These are phyloP conservation scores for Phataginus tricuspis DNA, from an alignment of 2,797 vertebrate species.

Conservation along the genomic window DNA sequence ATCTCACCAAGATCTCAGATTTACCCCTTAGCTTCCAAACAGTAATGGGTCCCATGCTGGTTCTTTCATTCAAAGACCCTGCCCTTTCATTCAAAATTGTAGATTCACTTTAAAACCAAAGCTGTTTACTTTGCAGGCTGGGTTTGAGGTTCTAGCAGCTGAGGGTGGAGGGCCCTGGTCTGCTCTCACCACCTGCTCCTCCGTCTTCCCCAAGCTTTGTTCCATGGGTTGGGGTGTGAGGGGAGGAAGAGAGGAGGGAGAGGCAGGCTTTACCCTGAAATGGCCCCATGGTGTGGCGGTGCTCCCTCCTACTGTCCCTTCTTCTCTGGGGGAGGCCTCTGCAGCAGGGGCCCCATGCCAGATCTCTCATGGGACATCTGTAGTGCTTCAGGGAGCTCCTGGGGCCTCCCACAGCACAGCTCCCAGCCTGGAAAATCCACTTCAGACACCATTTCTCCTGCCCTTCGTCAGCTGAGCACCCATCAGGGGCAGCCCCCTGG, in stretches of 20 bases:
- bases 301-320: accelerated
- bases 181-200: background rate
- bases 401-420: background rate
- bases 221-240: accelerated
- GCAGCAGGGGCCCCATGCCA: background rate
- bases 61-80: background rate
- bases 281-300: too few relatives aligned
- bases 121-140: background rate
- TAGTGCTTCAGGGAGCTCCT: too few relatives aligned
- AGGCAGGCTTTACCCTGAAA: background rate
- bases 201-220: background rate
- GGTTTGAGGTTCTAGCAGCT: background rate
- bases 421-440: background rate
- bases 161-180: too few relatives aligned
- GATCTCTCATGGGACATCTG: background rate
- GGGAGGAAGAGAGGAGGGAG: background rate
- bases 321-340: background rate
- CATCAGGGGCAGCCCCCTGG: background rate
- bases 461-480: background rate
- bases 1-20: background rate
- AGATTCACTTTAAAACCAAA: background rate
- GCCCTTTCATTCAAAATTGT: background rate
- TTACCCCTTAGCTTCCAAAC: background rate
- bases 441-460: too few relatives aligned
- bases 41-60: background rate